Percentiles rank a stretch among this genome's conserved stretches.
These are phyloP conservation scores for Magallana gigas DNA, from an alignment of 1,140 invertebrate genomes.

Conservation along the genomic window DNA sequence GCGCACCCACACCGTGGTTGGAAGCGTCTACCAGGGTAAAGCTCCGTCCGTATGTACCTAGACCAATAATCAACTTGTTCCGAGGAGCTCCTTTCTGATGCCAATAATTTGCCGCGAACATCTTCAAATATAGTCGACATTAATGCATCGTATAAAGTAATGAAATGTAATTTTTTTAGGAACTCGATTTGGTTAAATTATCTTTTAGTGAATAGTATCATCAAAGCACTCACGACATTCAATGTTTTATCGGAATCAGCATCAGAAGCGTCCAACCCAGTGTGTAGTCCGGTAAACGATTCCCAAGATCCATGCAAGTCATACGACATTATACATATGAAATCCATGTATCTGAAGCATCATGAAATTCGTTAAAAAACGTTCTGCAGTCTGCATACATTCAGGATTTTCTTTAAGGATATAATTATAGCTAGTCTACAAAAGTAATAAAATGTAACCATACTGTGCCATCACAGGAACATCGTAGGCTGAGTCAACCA, in stretches of 20 bases:
- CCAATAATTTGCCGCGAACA: slow-evolving; percentile 69
- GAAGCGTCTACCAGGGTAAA: slow-evolving; percentile 56
- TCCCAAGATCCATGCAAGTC: slow-evolving; percentile 98
- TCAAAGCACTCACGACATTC: slow-evolving; percentile 55
- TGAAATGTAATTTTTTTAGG: too few relatives aligned
- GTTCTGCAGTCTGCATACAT: too few relatives aligned
- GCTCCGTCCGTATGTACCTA: slow-evolving; percentile 83
- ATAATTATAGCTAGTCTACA: too few relatives aligned
- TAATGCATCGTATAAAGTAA: neutral
- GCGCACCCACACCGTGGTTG: slow-evolving; percentile 49
- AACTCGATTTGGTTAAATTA: too few relatives aligned
- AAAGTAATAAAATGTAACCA: neutral
- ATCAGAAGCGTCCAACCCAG: slow-evolving; percentile 74
- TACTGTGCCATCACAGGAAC: slow-evolving; percentile 75
- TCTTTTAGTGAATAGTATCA: too few relatives aligned
- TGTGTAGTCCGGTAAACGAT: slow-evolving; percentile 85
- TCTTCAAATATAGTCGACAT: slow-evolving; percentile 48
- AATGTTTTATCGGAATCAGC: slow-evolving; percentile 55
- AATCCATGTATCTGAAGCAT: slow-evolving; percentile 90
- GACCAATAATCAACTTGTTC: slow-evolving; percentile 96
- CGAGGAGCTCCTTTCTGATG: slow-evolving; percentile 89
- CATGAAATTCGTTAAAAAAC: too few relatives aligned
- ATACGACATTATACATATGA: slow-evolving; percentile 94
- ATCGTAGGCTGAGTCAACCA: slow-evolving; percentile 78
- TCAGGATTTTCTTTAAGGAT: too few relatives aligned